Evolutionary conservation across 2,888 invertebrate species (phyloP).

Genomic region (Augochlorella aurata): DNA sequence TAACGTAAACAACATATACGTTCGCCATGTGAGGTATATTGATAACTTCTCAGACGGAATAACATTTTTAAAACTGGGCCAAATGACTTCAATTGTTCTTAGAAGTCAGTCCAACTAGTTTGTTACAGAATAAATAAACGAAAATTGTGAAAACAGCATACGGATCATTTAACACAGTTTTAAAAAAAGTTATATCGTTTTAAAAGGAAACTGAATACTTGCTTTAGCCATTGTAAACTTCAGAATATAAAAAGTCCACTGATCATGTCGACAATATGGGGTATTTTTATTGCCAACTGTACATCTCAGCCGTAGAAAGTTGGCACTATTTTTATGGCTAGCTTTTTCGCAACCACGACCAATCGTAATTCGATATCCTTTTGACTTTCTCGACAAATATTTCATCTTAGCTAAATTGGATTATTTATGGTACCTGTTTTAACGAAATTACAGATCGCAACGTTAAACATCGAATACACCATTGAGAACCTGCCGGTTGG

Average conservation of each 20-base stretch:
- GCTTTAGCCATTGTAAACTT: too few species aligned
- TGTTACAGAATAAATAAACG: too few species aligned
- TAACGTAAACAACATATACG: not conserved
- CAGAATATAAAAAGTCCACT: not conserved
- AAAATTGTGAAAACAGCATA: too few species aligned
- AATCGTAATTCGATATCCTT: conserved; percentile 43
- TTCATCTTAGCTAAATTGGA: not conserved
- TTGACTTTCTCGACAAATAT: conserved; percentile 42
- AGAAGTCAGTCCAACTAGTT: too few species aligned
- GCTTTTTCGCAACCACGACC: conserved; percentile 19
- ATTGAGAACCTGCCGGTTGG: not conserved
- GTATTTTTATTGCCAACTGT: not conserved
- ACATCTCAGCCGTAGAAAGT: not conserved
- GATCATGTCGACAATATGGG: not conserved
- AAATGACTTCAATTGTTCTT: too few species aligned
- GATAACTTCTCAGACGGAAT: too few species aligned
- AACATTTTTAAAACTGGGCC: too few species aligned
- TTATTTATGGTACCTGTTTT: not conserved
- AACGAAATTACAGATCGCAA: conserved; percentile 22
- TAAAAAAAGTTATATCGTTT: too few species aligned
- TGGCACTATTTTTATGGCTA: conserved; percentile 18
- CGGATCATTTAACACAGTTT: too few species aligned
- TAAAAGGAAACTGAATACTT: too few species aligned
- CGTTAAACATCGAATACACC: not conserved
- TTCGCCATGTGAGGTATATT: not conserved